Base-by-base conservation (phyloP, 2,888 invertebrate species). In the Ametastegia equiseti region DNA sequence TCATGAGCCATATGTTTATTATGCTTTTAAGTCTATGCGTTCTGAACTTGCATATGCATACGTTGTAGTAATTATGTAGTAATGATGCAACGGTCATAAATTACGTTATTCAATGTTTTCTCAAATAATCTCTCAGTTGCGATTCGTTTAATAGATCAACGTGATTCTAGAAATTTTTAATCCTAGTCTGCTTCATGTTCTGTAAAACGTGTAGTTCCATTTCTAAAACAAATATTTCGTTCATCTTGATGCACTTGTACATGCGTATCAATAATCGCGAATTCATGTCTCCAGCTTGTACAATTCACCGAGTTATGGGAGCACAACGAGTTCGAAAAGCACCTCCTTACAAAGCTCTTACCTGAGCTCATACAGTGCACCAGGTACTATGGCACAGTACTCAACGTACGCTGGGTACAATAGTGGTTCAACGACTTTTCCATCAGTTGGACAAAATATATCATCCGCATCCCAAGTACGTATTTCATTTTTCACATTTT, bases 301-400 rank as follows among this genome's bases (percentile, higher is more conserved):
- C 85, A 89, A 88, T 83, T 89, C 91, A 42, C 89, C 91, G 47
- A 85, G 89, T 54, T 92, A 90, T 78, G 89, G 90, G 82, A 85
- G 89, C 80, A 86, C 90, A 67, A 88, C 89, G 19, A 85, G 86
- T 2, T 84, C 90, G 47, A 92, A 92, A 82, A 90, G 89, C 83
- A 87, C 91, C 50, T 82, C 90, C 80, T 83, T 92, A 47, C 91
- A 90, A 84, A 89, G 86, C 75, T 85, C 91, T 81, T 91, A 92
- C 83, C 81, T 91, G 86, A 88, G 88, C 85, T 86, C 91, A n/a
- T 91, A 92, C 81, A 86, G 90, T 42, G 87, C 90, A 42, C 88
- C 91, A 39, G 89, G 86, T 83, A 88, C 91, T 80, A 91, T 91
- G 90, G 86, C 90, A 47, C 91, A 91, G 84, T 91, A 91, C 84